phyloP scores from a whole-genome alignment of 2,888 invertebrate species.

The Tachystola acroxantha region DNA sequence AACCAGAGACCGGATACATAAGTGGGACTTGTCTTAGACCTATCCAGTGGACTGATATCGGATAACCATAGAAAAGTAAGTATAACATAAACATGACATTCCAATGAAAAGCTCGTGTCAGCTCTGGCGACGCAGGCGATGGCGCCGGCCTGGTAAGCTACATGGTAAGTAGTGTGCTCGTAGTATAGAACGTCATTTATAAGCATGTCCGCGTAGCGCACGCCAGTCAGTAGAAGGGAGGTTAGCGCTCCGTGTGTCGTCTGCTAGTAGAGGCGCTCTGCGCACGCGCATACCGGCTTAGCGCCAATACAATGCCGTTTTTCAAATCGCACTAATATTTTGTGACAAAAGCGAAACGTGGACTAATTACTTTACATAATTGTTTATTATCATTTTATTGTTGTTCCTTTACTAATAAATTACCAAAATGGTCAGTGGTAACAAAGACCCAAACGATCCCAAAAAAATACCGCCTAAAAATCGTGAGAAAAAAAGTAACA shows the following conservation, averaged over 20 bases:
- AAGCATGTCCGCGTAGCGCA: slow-evolving; percentile 28
- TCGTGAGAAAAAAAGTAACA: slow-evolving; percentile 68
- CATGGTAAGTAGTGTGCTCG: too few species aligned
- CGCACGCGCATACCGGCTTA: slow-evolving; percentile 44
- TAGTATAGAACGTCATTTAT: slow-evolving; percentile 19
- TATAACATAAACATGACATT: too few species aligned
- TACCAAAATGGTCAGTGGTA: slow-evolving; percentile 69
- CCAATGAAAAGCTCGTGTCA: too few species aligned
- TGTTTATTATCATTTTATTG: slow-evolving; percentile 15
- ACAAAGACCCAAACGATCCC: slow-evolving; percentile 58
- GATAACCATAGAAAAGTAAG: too few species aligned
- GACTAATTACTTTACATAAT: slow-evolving; percentile 21
- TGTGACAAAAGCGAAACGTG: slow-evolving; percentile 24
- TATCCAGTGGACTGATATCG: too few species aligned
- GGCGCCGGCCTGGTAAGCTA: slow-evolving; percentile 3
- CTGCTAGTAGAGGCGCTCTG: slow-evolving; percentile 49
- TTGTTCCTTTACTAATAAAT: slow-evolving; percentile 12
- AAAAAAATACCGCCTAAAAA: slow-evolving; percentile 66
- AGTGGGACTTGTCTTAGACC: too few species aligned
- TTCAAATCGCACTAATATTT: slow-evolving; percentile 33
- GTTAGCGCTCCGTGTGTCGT: slow-evolving; percentile 50
- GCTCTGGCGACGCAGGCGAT: too few species aligned
- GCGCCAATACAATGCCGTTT: slow-evolving; percentile 46
- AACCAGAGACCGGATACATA: too few species aligned
- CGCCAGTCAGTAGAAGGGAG: slow-evolving; percentile 60